Evolutionary conservation across 2,888 invertebrate genomes (phyloP).

Genomic region (Nomada ruficornis): DNA sequence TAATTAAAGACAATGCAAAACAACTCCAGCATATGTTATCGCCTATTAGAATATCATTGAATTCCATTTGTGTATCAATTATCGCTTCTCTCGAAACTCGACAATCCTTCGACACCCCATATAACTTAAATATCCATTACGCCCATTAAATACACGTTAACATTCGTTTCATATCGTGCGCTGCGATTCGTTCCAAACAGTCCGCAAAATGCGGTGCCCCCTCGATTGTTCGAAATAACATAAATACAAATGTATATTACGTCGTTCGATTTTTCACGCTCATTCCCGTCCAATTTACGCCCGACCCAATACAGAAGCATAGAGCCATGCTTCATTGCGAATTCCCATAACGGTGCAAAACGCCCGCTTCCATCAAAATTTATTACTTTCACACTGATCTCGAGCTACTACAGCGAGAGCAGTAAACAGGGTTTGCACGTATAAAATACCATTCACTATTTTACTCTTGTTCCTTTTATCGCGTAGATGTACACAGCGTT

Average conservation of each 20-base stretch:
- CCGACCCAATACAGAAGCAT: neutral
- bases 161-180: neutral
- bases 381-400: conserved; percentile 14
- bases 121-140: neutral
- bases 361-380: conserved; percentile 36
- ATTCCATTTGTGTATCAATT: neutral
- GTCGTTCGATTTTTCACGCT: neutral
- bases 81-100: neutral
- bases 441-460: conserved; percentile 35
- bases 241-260: neutral
- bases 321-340: conserved; percentile 5
- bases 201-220: neutral
- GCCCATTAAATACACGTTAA: neutral
- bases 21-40: neutral
- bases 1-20: no score
- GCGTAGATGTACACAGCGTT: neutral
- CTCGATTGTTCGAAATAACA: neutral
- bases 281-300: neutral
- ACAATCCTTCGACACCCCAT: neutral
- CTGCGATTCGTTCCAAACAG: neutral
- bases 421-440: conserved; percentile 41
- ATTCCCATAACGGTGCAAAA: conserved; percentile 22
- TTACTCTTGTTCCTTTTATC: conserved; percentile 35
- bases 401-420: conserved; percentile 17
- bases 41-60: neutral